A percentile compares a stretch with the other conserved stretches of the same genome.
Evolutionary conservation across 2,113 vertebrate species (phyloP).

Genomic region (Phoxinus phoxinus): DNA sequence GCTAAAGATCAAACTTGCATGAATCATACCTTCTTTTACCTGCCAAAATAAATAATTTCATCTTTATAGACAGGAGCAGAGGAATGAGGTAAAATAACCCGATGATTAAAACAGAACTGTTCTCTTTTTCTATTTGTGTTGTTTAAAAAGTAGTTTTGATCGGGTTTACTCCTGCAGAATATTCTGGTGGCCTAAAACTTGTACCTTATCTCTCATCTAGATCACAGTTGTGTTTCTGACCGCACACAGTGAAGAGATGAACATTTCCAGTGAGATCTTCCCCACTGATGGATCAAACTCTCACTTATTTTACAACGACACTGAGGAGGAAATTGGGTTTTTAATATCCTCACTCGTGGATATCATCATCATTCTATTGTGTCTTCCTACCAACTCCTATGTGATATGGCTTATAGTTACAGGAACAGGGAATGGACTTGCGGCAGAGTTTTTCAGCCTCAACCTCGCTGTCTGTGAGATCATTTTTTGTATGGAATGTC

Average conservation of each 20-base stretch:
- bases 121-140: too few relatives aligned
- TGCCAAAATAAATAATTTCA: too few relatives aligned
- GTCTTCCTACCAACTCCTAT: conserved; percentile 21
- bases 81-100: too few relatives aligned
- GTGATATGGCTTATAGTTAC: conserved; percentile 45
- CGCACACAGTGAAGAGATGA: conserved; percentile 22
- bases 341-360: not conserved
- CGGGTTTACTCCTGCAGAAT: not conserved
- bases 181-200: not conserved
- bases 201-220: not conserved
- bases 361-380: not conserved
- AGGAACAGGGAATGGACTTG: conserved; percentile 34
- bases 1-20: too few relatives aligned
- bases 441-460: conserved; percentile 37
- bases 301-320: not conserved
- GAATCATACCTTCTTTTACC: too few relatives aligned
- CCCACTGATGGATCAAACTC: not conserved
- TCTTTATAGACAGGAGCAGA: too few relatives aligned
- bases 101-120: not conserved
- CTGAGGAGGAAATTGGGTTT: not conserved
- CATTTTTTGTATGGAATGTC: not conserved
- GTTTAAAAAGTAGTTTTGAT: not conserved
- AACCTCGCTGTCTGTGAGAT: conserved; percentile 33
- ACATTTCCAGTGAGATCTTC: conserved; percentile 18
- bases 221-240: not conserved